Conservation (phyloP, 2,113 vertebrate genomes). For the Monopterus albus region DNA sequence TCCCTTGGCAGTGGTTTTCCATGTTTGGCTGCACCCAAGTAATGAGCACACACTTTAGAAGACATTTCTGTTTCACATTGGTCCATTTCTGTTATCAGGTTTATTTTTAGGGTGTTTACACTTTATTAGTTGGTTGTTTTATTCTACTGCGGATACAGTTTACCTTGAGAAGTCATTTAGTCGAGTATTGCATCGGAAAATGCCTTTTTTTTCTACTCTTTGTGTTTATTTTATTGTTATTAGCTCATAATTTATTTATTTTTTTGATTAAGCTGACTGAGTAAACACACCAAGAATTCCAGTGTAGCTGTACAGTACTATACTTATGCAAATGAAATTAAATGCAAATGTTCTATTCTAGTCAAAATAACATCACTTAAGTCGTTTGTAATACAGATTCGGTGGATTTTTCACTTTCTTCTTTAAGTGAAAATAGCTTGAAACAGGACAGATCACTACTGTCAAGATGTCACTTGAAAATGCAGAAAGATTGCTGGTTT, state of each 20-base stretch:
- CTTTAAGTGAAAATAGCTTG: slow-evolving; percentile 5
- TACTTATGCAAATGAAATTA: too few relatives aligned
- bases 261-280: too few relatives aligned
- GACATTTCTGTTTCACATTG: background rate
- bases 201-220: too few relatives aligned
- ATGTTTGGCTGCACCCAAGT: slow-evolving; percentile 33
- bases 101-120: slow-evolving; percentile 24
- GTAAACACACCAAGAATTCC: too few relatives aligned
- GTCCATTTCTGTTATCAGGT: background rate
- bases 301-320: too few relatives aligned
- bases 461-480: slow-evolving; percentile 19
- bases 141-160: background rate
- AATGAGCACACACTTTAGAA: slow-evolving; percentile 29
- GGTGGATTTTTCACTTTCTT: background rate
- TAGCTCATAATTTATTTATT: too few relatives aligned
- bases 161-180: slow-evolving; percentile 20
- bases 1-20: slow-evolving; percentile 34
- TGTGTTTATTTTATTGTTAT: too few relatives aligned
- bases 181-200: slow-evolving; percentile 14
- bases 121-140: slow-evolving; percentile 11
- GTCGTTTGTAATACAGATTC: slow-evolving; percentile 12
- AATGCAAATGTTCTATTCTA: too few relatives aligned
- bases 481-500: slow-evolving; percentile 2
- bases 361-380: slow-evolving; percentile 1
- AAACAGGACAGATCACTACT: slow-evolving; percentile 18